These are phyloP conservation scores for Euphonia xanthogaster DNA, from an alignment of 2,797 vertebrate genomes.

Conservation along the genomic window DNA sequence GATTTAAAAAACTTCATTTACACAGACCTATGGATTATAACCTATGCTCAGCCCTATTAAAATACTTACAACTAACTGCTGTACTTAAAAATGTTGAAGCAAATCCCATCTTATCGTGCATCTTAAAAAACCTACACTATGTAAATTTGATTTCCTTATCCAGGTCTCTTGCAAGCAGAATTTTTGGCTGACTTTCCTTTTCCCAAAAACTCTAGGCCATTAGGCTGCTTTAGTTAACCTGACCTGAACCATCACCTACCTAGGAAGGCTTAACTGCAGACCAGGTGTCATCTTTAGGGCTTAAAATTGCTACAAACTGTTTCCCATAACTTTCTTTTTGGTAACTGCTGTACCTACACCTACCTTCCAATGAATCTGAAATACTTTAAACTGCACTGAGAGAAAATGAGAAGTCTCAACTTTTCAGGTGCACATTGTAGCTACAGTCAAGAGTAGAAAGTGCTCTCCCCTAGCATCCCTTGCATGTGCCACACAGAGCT, in stretches of 20 bases:
- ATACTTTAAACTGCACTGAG: background rate
- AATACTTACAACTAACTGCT: background rate
- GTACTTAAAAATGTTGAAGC: background rate
- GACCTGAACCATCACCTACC: background rate
- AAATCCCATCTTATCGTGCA: background rate
- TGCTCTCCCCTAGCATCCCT: background rate
- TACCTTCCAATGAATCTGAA: background rate
- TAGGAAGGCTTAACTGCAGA: background rate
- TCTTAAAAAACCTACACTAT: background rate
- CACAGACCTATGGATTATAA: background rate
- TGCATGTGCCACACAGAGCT: fast-evolving
- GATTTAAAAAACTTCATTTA: background rate
- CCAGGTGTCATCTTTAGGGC: background rate
- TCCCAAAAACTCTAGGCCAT: background rate
- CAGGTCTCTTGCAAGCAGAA: background rate
- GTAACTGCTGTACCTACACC: background rate
- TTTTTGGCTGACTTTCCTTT: background rate
- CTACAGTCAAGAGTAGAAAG: background rate
- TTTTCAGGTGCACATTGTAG: background rate
- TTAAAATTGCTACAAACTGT: background rate
- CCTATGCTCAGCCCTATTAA: background rate
- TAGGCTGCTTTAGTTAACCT: background rate
- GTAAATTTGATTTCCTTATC: background rate
- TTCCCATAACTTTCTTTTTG: background rate
- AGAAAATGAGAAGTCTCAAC: background rate